phyloP scores from a whole-genome alignment of 2,888 invertebrate species.

The Tupiocoris notatus region DNA sequence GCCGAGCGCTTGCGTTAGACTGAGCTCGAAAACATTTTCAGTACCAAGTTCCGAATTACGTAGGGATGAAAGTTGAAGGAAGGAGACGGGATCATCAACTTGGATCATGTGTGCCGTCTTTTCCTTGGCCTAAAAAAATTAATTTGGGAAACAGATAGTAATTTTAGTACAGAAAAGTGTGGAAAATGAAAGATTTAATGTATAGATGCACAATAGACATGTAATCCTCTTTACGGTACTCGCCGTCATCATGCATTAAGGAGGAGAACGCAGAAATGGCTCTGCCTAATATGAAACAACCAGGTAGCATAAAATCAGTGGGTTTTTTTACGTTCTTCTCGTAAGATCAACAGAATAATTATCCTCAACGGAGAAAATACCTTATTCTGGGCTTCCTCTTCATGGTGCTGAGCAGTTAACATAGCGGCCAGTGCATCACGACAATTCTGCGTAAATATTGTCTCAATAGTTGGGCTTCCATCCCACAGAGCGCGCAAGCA shows the following conservation, averaged over 20 bases:
- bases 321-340: too few species aligned
- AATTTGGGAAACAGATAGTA: too few species aligned
- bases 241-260: too few species aligned
- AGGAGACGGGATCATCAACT: slow-evolving; percentile 74
- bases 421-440: slow-evolving; percentile 77
- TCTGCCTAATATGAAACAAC: too few species aligned
- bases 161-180: too few species aligned
- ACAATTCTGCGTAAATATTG: slow-evolving; percentile 72
- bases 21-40: slow-evolving; percentile 90
- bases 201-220: too few species aligned
- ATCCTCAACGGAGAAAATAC: too few species aligned
- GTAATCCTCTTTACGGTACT: too few species aligned
- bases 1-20: slow-evolving; percentile 79
- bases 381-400: slow-evolving; percentile 63
- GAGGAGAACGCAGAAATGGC: too few species aligned
- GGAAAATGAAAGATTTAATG: too few species aligned
- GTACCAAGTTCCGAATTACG: slow-evolving; percentile 63
- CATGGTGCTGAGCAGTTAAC: slow-evolving; percentile 75
- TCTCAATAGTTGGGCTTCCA: slow-evolving; percentile 65
- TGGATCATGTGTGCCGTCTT: slow-evolving; percentile 53
- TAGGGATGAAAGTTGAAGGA: slow-evolving; percentile 71
- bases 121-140: slow-evolving; percentile 53
- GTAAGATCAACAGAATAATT: too few species aligned
- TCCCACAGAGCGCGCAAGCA: slow-evolving; percentile 74
- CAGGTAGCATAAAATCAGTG: too few species aligned